These are phyloP conservation scores for Takifugu bimaculatus DNA, from an alignment of 2,113 vertebrate species.

Conservation along the genomic window DNA sequence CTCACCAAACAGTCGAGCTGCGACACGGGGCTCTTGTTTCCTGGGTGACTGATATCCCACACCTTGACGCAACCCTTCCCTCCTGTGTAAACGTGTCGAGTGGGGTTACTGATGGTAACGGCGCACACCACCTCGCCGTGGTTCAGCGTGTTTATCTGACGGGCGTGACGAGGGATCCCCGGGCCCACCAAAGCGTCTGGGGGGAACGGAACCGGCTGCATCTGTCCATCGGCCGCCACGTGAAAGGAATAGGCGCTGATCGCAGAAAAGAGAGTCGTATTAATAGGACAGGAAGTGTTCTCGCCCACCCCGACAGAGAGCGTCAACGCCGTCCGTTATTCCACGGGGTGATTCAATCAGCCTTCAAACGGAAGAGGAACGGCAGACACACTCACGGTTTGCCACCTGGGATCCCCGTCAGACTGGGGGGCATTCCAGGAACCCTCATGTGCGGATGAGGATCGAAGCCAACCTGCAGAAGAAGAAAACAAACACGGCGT, in stretches of 20 bases:
- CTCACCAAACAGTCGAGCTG: constrained; percentile 96
- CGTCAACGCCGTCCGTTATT: background rate
- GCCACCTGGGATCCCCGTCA: constrained; percentile 90
- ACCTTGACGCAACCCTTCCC: constrained; percentile 97
- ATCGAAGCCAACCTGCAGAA: constrained; percentile 87
- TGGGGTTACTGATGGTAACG: constrained; percentile 97
- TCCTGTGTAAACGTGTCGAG: constrained; percentile 91
- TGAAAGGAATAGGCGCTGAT: constrained; percentile 92
- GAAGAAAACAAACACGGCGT: constrained; percentile 35
- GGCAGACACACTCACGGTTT: constrained; percentile 85
- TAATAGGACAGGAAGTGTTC: background rate
- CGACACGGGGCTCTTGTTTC: constrained; percentile 95
- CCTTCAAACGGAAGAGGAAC: constrained; percentile 6
- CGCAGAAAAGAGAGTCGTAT: background rate
- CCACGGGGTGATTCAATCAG: background rate
- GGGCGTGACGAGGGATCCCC: constrained; percentile 90
- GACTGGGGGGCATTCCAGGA: constrained; percentile 85
- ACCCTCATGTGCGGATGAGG: constrained; percentile 91
- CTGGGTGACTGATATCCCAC: constrained; percentile 97
- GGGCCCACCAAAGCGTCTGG: constrained; percentile 92
- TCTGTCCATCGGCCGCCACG: constrained; percentile 91
- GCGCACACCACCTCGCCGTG: constrained; percentile 96
- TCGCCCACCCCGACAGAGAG: background rate
- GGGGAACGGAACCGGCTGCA: constrained; percentile 95
- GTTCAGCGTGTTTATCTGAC: constrained; percentile 95